Percentiles rank a stretch among this genome's conserved stretches.
phyloP scores from a whole-genome alignment of 2,888 invertebrate species.

The Proisotoma minuta region DNA sequence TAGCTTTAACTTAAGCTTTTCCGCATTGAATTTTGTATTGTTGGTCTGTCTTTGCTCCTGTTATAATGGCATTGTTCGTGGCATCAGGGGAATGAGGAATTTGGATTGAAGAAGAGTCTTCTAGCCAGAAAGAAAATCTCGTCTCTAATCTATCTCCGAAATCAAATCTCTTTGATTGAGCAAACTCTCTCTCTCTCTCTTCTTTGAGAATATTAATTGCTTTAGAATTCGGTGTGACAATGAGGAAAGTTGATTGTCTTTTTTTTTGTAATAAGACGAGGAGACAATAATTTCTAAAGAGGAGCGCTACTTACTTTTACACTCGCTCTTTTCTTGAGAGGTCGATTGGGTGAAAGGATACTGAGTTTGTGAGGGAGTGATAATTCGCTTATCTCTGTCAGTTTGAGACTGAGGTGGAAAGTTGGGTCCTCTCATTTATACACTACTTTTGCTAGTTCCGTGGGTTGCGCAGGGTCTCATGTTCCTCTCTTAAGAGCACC shows the following conservation, averaged over 20 bases:
- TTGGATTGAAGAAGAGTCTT: not conserved
- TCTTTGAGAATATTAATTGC: not conserved
- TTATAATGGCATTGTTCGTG: not conserved
- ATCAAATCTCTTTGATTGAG: not conserved
- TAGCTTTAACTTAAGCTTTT: too few relatives aligned
- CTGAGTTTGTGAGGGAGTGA: slow-evolving; percentile 12
- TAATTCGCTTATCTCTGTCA: slow-evolving; percentile 26
- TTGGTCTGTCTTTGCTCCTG: too few relatives aligned
- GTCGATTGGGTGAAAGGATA: not conserved
- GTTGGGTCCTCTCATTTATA: slow-evolving; percentile 22
- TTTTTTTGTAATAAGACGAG: not conserved
- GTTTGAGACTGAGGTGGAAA: slow-evolving; percentile 30
- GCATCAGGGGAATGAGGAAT: not conserved
- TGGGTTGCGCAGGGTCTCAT: slow-evolving; percentile 27
- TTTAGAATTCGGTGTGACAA: not conserved
- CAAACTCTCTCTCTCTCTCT: not conserved
- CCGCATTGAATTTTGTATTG: too few relatives aligned
- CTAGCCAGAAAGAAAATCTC: too few relatives aligned
- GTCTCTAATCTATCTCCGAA: not conserved
- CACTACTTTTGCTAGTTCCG: slow-evolving; percentile 14
- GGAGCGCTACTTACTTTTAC: not conserved
- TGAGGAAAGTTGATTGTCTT: not conserved
- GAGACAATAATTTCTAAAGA: not conserved
- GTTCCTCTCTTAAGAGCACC: too few relatives aligned
- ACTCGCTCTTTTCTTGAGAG: not conserved